These are phyloP conservation scores for Ormia ochracea DNA, from an alignment of 2,888 invertebrate species.

Conservation along the genomic window DNA sequence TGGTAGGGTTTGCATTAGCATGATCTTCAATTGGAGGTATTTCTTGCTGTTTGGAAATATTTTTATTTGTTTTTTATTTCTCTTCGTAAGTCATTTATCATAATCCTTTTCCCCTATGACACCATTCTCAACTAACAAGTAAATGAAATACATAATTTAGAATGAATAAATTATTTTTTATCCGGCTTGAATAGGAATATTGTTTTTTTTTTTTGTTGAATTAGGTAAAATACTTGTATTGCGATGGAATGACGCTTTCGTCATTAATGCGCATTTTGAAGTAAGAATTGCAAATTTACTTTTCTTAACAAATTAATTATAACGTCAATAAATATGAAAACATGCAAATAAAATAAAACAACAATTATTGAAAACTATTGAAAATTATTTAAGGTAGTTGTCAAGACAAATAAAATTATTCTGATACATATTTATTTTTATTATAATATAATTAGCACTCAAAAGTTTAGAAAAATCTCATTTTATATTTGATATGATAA, in stretches of 20 bases:
- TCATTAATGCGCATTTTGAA: background rate
- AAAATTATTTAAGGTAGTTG: no score
- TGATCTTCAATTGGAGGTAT: constrained; percentile 36
- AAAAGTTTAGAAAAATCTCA: no score
- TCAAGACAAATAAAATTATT: no score
- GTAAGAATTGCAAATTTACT: background rate
- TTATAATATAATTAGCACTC: no score
- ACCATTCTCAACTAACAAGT: constrained; percentile 4
- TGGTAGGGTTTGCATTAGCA: constrained; percentile 46
- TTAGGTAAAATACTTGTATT: background rate
- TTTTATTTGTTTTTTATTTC: background rate
- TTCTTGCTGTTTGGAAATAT: constrained; percentile 9
- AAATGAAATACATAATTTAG: constrained; percentile 27
- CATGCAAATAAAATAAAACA: background rate
- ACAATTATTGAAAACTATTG: background rate
- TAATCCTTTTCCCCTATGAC: constrained; percentile 41
- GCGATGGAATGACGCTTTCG: background rate
- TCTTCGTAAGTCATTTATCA: constrained; percentile 11
- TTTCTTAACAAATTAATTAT: background rate
- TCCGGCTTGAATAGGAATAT: constrained; percentile 38
- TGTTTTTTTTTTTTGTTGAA: constrained; percentile 1
- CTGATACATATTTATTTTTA: no score
- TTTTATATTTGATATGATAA: no score
- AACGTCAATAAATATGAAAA: background rate
- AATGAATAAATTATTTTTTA: constrained; percentile 34